Evolutionary conservation across 2,113 vertebrate genomes (phyloP).

Genomic region (Neotoma lepida): DNA sequence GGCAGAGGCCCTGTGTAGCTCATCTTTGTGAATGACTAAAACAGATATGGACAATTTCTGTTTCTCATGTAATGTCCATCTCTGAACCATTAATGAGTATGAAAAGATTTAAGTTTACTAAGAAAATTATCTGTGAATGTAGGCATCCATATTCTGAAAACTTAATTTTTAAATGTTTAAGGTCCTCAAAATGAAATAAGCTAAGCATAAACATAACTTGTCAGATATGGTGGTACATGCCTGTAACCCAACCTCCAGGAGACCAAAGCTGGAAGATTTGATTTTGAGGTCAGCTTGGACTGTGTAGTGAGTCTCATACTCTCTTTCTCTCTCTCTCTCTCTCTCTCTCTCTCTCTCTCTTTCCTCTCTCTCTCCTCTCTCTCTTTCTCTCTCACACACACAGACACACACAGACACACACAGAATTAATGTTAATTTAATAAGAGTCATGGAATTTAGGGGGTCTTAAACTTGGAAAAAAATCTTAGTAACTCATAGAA

Average conservation of each 20-base stretch:
- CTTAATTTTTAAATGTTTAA: background rate
- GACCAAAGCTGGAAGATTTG: background rate
- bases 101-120: background rate
- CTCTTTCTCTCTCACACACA: no score
- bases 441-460: background rate
- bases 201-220: background rate
- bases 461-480: constrained; percentile 17
- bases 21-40: constrained; percentile 33
- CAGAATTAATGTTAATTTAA: background rate
- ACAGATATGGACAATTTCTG: background rate
- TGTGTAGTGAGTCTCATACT: background rate
- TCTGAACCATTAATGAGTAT: background rate
- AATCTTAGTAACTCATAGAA: background rate
- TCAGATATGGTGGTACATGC: background rate
- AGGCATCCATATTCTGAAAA: constrained; percentile 18
- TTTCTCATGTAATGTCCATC: constrained; percentile 14
- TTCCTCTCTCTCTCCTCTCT: background rate
- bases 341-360: background rate
- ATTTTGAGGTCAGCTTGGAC: background rate
- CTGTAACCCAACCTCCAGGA: background rate
- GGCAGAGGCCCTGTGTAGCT: background rate
- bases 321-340: background rate
- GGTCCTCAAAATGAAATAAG: constrained; percentile 52
- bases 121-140: constrained; percentile 15
- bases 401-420: background rate